Evolutionary conservation across 2,113 vertebrate genomes (phyloP).

Genomic region (Parus major): DNA sequence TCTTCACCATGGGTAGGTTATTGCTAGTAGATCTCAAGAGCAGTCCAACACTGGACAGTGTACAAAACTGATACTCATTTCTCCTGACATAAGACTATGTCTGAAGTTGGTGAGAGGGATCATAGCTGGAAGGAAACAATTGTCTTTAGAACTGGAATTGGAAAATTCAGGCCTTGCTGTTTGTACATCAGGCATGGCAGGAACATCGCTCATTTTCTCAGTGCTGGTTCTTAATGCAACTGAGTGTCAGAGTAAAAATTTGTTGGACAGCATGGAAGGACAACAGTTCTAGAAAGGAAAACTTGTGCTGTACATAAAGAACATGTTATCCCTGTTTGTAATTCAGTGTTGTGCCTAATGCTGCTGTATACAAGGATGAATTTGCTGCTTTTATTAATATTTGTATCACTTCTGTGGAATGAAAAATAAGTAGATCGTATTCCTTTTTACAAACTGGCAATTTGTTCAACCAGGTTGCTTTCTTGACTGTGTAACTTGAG

Average conservation of each 20-base stretch:
- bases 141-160: not conserved
- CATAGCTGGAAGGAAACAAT: not conserved
- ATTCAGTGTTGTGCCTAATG: accelerated
- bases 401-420: not conserved
- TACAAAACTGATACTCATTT: not conserved
- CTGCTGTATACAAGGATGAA: not conserved
- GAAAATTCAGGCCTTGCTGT: not conserved
- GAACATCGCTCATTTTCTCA: not conserved
- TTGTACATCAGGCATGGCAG: not conserved
- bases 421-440: not conserved
- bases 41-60: not conserved
- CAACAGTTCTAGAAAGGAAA: not conserved
- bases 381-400: not conserved
- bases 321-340: not conserved
- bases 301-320: not conserved
- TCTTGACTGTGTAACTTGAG: not conserved
- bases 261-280: not conserved
- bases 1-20: not conserved
- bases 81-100: not conserved
- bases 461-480: not conserved
- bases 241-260: not conserved
- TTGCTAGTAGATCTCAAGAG: not conserved
- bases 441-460: not conserved
- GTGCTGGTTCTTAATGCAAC: not conserved
- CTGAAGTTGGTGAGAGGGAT: not conserved